Percentiles rank a stretch among this genome's conserved stretches.
Conservation (phyloP, 2,888 invertebrate genomes). For the Dynastes hyllus region DNA sequence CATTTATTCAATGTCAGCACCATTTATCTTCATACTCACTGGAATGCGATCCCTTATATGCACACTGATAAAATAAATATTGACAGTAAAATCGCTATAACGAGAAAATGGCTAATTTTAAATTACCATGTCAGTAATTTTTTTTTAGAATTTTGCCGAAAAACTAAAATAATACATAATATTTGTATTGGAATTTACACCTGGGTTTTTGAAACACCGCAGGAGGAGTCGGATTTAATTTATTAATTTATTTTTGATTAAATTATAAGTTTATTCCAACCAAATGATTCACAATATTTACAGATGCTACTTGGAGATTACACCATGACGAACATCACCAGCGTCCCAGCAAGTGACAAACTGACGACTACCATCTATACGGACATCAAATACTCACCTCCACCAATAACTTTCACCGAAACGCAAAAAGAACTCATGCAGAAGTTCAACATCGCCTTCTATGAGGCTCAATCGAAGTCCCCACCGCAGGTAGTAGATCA, state of each 20-base stretch:
- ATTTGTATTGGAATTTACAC: not conserved
- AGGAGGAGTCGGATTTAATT: no score
- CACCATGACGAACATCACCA: constrained; percentile 40
- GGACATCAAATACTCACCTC: constrained; percentile 31
- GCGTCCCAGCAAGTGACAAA: not conserved
- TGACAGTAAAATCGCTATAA: no score
- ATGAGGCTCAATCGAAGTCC: constrained; percentile 65
- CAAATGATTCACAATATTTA: not conserved
- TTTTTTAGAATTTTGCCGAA: no score
- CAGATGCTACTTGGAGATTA: constrained; percentile 49
- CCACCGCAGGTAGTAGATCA: constrained; percentile 44
- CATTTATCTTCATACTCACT: no score
- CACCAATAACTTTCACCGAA: constrained; percentile 44
- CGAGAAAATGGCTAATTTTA: no score
- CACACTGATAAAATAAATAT: no score
- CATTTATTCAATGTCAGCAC: no score
- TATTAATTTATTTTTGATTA: no score
- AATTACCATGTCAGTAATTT: no score
- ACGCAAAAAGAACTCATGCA: constrained; percentile 68
- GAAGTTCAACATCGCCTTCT: constrained; percentile 70
- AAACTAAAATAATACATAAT: no score
- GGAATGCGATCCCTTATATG: no score
- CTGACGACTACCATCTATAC: constrained; percentile 20
- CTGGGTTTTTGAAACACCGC: no score
- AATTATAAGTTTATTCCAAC: not conserved